Conservation (phyloP, 1,140 invertebrate species). For the Goniozus legneri region DNA sequence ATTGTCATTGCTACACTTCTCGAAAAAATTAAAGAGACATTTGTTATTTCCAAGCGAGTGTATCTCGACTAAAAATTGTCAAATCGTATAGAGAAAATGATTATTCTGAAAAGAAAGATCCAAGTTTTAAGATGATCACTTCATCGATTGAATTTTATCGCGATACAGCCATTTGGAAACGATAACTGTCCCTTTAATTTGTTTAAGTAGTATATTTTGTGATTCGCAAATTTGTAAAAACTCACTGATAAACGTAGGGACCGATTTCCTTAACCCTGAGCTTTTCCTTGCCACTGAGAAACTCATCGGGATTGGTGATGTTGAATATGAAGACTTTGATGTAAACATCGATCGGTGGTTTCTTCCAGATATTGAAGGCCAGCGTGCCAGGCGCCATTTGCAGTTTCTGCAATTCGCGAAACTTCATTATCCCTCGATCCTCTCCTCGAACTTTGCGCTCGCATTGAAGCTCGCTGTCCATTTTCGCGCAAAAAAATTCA, state of each 20-base stretch:
- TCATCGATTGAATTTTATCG: too few relatives aligned
- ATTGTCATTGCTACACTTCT: slow-evolving; percentile 5
- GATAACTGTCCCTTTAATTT: too few relatives aligned
- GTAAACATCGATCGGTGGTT: slow-evolving; percentile 67
- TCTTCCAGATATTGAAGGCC: slow-evolving; percentile 64
- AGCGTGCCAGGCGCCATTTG: slow-evolving; percentile 55
- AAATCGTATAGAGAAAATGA: too few relatives aligned
- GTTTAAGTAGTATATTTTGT: background rate
- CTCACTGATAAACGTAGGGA: slow-evolving; percentile 83
- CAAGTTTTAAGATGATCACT: too few relatives aligned
- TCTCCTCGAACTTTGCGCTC: too few relatives aligned
- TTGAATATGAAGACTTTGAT: slow-evolving; percentile 81
- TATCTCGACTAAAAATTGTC: slow-evolving; percentile 2
- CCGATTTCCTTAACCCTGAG: slow-evolving; percentile 74
- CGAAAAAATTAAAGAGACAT: too few relatives aligned
- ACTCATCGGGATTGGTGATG: slow-evolving; percentile 73
- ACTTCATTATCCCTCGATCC: too few relatives aligned
- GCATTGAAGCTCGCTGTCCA: too few relatives aligned
- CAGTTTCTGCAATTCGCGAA: slow-evolving; percentile 59
- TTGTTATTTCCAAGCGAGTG: too few relatives aligned
- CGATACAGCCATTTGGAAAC: too few relatives aligned
- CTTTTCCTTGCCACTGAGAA: slow-evolving; percentile 62
- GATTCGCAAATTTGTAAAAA: slow-evolving; percentile 3
- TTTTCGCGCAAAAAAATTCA: too few relatives aligned
- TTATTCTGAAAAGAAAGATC: too few relatives aligned